phyloP scores from a whole-genome alignment of 1,140 invertebrate genomes.

The Lepeophtheirus salmonis region DNA sequence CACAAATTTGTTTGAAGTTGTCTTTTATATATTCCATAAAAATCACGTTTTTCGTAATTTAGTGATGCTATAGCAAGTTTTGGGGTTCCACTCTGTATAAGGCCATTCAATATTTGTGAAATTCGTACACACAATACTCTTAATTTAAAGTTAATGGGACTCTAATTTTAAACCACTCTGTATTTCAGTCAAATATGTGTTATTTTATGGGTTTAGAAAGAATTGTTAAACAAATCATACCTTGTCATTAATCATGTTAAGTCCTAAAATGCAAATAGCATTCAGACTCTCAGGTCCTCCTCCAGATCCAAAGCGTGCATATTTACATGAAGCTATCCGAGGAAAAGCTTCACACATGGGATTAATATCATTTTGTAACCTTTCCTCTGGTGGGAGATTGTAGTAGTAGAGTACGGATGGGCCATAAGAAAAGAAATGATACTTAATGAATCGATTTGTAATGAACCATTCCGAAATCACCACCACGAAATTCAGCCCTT shows the following conservation, averaged over 20 bases:
- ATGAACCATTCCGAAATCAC: slow-evolving; percentile 1
- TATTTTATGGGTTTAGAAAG: no score
- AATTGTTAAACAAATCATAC: background rate
- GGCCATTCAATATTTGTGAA: no score
- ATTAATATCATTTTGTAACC: background rate
- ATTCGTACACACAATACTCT: no score
- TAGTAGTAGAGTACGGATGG: slow-evolving; percentile 9
- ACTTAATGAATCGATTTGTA: slow-evolving; percentile 11
- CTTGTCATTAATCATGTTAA: slow-evolving; percentile 18
- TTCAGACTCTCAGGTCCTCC: slow-evolving; percentile 5
- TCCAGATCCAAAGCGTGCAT: slow-evolving; percentile 10
- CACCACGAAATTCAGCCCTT: slow-evolving; percentile 1
- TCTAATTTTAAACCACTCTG: no score
- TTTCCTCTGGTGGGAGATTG: slow-evolving; percentile 10
- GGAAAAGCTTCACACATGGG: slow-evolving; percentile 17
- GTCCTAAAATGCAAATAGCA: slow-evolving; percentile 14
- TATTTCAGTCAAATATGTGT: no score
- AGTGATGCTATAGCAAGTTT: no score
- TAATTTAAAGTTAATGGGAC: no score
- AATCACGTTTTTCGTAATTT: no score
- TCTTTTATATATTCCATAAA: no score
- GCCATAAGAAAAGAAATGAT: slow-evolving; percentile 12
- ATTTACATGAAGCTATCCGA: slow-evolving; percentile 10
- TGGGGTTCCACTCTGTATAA: no score
- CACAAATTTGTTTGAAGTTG: no score